Evolutionary conservation across 1,140 invertebrate species (phyloP).

Genomic region (Saccostrea echinata): DNA sequence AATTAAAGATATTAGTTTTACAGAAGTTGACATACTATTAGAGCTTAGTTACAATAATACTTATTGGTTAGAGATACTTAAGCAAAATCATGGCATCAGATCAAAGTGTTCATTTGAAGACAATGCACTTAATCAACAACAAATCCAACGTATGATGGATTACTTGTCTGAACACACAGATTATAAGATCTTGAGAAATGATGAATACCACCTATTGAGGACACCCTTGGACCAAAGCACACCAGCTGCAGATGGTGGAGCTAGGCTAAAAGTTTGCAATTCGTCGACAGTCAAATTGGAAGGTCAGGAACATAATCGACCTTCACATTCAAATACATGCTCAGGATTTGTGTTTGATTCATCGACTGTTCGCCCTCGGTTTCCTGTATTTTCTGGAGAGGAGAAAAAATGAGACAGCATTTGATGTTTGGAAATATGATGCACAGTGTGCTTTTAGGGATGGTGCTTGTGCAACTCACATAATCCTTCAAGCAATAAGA

Average conservation of each 20-base stretch:
- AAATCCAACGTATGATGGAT: background rate
- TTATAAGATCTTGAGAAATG: constrained; percentile 10
- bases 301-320: background rate
- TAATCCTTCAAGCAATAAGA: background rate
- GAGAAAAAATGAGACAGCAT: constrained; percentile 39
- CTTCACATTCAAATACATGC: background rate
- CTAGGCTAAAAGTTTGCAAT: background rate
- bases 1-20: background rate
- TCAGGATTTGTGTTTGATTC: constrained; percentile 10
- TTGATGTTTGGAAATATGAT: constrained; percentile 52
- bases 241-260: background rate
- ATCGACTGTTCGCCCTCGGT: background rate
- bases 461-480: constrained; percentile 19
- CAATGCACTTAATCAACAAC: background rate
- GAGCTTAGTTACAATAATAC: background rate
- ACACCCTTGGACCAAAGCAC: constrained; percentile 3
- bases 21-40: background rate
- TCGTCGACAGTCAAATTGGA: background rate
- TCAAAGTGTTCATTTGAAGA: constrained; percentile 18
- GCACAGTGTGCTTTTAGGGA: constrained; percentile 36
- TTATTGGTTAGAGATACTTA: background rate
- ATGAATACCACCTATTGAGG: background rate
- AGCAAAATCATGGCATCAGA: background rate
- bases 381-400: constrained; percentile 37
- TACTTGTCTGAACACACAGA: constrained; percentile 24